Evolutionary conservation across 2,797 vertebrate genomes (phyloP).

Genomic region (Siniperca scherzeri): DNA sequence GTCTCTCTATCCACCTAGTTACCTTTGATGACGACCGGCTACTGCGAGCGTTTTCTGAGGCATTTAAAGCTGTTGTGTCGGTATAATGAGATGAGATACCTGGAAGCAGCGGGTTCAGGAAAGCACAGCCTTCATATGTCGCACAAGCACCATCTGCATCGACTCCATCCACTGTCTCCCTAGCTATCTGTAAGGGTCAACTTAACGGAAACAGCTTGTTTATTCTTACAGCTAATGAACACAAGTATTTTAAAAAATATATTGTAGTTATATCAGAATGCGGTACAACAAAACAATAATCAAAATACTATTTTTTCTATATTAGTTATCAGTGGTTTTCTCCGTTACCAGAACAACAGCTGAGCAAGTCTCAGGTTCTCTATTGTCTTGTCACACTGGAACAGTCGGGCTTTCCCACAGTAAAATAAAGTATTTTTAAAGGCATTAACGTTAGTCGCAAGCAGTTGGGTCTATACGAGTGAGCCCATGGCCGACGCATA

Average conservation of each 20-base stretch:
- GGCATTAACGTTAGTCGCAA: conserved; percentile 3
- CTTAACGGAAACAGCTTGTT: conserved; percentile 24
- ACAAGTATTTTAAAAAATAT: background rate
- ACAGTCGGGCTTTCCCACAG: conserved; percentile 26
- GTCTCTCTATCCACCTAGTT: conserved; percentile 59
- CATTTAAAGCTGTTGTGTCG: conserved; percentile 66
- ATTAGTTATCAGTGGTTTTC: conserved; percentile 25
- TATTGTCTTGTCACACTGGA: conserved; percentile 68
- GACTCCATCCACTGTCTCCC: conserved; percentile 62
- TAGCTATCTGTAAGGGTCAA: conserved; percentile 22
- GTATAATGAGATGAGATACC: conserved; percentile 38
- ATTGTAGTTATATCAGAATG: background rate
- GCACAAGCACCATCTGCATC: conserved; percentile 71
- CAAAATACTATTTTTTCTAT: conserved; percentile 4
- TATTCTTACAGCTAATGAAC: background rate
- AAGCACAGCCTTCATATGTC: conserved; percentile 60
- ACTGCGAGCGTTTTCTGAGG: conserved; percentile 53
- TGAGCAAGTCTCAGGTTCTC: conserved; percentile 57
- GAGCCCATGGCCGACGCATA: background rate
- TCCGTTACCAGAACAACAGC: conserved; percentile 52
- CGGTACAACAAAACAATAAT: background rate
- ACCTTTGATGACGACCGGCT: conserved; percentile 58
- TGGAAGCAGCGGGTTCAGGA: conserved; percentile 70
- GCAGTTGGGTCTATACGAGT: background rate
- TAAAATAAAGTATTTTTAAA: conserved; percentile 54